A percentile compares a stretch with the other conserved stretches of the same genome.
phyloP scores from a whole-genome alignment of 2,888 invertebrate species.

The Papilio protenor region DNA sequence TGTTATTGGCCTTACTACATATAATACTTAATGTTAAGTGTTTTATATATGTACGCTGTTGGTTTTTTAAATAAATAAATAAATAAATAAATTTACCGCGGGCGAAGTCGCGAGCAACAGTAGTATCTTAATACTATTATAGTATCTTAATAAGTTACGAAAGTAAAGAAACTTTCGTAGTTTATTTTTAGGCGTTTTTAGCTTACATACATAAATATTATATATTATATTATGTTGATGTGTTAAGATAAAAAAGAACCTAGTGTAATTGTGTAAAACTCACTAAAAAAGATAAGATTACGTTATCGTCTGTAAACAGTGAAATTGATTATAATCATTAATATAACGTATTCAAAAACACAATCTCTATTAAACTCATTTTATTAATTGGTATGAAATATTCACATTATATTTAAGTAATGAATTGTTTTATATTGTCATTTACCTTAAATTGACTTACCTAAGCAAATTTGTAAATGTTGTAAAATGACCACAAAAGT shows the following conservation, averaged over 20 bases:
- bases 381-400: slow-evolving; percentile 66
- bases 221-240: no score
- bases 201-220: not conserved
- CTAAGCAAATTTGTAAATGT: slow-evolving; percentile 47
- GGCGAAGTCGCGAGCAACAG: no score
- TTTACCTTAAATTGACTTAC: not conserved
- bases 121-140: no score
- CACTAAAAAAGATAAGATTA: no score
- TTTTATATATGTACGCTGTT: no score
- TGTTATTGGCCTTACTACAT: no score
- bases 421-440: not conserved
- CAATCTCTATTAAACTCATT: slow-evolving; percentile 1
- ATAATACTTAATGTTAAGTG: no score
- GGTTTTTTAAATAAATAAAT: no score
- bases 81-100: no score
- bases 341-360: not conserved
- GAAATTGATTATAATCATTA: not conserved
- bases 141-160: slow-evolving; percentile 78
- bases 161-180: not conserved
- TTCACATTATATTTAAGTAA: slow-evolving; percentile 20
- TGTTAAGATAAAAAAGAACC: no score
- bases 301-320: not conserved
- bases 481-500: slow-evolving; percentile 81
- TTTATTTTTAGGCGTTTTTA: not conserved
- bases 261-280: no score